Evolutionary conservation across 2,888 invertebrate species (phyloP), one percentile per base, ranked within the genome.

Genomic region (Drosophila melanosoma): DNA sequence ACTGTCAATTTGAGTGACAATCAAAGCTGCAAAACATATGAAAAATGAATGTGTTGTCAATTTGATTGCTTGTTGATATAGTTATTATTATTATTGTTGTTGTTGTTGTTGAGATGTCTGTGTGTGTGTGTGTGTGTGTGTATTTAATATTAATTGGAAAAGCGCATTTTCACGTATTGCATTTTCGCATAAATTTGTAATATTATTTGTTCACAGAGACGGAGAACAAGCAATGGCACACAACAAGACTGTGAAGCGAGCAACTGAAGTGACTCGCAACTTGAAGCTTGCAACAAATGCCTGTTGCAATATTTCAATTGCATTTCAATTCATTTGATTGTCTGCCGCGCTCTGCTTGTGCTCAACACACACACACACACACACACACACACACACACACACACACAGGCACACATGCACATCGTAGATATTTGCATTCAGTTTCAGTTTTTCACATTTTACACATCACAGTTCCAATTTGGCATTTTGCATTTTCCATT

Each of bases 251-350:
- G 29, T 11, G 17, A 15, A 36, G 35, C 20, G 35, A 17, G 35
- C 26, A 63, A 63, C 26, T 62, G 15, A 36, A 66, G 48, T 67
- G 48, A 48, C 48, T 72, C 63, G 64, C 61, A 36, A 71, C 49
- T 57, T 61, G 61, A 56, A 70, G 48, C 64, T 59, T 61, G 72
- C 80, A 62, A 61, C 66, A 78, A 83, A 83, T 88, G 89, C 72
- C 78, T 83, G 75, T 80, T 83, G 77, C 83, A 69, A 88, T 82
- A 82, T 88, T 82, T 84, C 81, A 86, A 88, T 86, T 78, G 79
- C 70, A 79, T 76, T 81, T 76, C 75, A 74, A 86, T 86, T 80
- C 82, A 69, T 76, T 79, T 74, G 59, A 65, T 71, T 80, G 69
- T 67, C 58, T 71, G 66, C 29, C 40, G 35, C 38, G 32, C 33